These are phyloP conservation scores for Alligator sinensis DNA, from an alignment of 2,113 vertebrate species.

Conservation along the genomic window DNA sequence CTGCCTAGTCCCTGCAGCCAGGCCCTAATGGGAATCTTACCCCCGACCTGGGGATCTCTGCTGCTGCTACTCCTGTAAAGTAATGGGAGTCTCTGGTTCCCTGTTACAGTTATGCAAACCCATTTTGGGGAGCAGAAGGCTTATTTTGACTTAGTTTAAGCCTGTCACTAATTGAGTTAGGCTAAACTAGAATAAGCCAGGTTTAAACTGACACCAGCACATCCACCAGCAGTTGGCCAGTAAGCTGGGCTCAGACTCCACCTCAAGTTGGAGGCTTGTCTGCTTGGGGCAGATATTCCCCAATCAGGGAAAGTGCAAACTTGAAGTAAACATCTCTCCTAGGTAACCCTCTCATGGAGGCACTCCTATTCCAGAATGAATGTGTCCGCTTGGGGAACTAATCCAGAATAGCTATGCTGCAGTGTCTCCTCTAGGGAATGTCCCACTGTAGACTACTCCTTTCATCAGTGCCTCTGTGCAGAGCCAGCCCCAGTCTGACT, in stretches of 20 bases:
- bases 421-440: not conserved
- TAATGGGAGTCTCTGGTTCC: no score
- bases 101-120: not conserved
- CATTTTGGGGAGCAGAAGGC: not conserved
- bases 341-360: no score
- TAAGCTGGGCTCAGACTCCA: not conserved
- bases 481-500: not conserved
- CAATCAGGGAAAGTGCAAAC: no score
- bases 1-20: rapidly evolving
- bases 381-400: no score
- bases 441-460: not conserved
- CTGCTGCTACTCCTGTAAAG: no score
- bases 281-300: no score
- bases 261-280: not conserved
- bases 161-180: not conserved
- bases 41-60: not conserved
- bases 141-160: not conserved
- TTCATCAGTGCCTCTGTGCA: slow-evolving; percentile 26
- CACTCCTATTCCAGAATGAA: no score
- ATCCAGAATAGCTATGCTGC: no score
- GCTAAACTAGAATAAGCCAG: not conserved
- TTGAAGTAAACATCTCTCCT: no score
- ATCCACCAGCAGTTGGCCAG: not conserved
- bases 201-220: not conserved
- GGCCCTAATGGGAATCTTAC: not conserved